Percentiles rank a stretch among this genome's conserved stretches.
Conservation (phyloP, 35 echinoderm and acorn worm species). For the Anneissia japonica region DNA sequence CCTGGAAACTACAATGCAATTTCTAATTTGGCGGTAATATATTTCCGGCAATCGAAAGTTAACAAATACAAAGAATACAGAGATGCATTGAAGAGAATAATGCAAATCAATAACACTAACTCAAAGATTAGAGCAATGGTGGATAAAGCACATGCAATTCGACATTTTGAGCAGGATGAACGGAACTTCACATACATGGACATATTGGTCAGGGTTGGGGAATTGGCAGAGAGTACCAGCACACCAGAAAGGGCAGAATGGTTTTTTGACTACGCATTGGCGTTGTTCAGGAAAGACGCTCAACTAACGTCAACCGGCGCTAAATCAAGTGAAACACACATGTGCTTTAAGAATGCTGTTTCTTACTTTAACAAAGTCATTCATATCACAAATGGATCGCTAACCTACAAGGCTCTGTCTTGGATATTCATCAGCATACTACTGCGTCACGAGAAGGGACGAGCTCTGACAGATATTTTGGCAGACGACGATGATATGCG, state of each 20-base stretch:
- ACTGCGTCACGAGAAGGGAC: conserved; percentile 29
- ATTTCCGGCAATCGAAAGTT: conserved; percentile 50
- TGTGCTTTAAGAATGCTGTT: conserved; percentile 45
- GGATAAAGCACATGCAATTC: conserved; percentile 73
- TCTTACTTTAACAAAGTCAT: conserved; percentile 52
- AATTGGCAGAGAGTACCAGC: conserved; percentile 15
- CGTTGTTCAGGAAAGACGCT: conserved; percentile 53
- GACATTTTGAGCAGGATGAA: conserved; percentile 71
- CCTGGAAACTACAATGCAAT: conserved; percentile 52
- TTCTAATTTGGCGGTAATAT: conserved; percentile 62
- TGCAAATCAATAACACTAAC: neutral
- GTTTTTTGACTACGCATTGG: conserved; percentile 72
- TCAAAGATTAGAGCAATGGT: conserved; percentile 42
- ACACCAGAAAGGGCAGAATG: conserved; percentile 71
- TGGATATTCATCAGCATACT: conserved; percentile 79
- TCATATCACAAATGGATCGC: conserved; percentile 10
- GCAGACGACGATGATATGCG: conserved; percentile 20
- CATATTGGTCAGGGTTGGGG: conserved; percentile 51
- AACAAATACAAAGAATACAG: conserved; percentile 37
- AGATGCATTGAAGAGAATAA: conserved; percentile 21
- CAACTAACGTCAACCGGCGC: conserved; percentile 50
- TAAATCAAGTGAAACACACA: neutral
- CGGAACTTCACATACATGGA: conserved; percentile 70
- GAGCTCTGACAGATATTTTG: conserved; percentile 34
- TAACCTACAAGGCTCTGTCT: conserved; percentile 34